A percentile compares a stretch with the other conserved stretches of the same genome.
Evolutionary conservation across 2,113 vertebrate genomes (phyloP).

Genomic region (Leucopsar rothschildi): DNA sequence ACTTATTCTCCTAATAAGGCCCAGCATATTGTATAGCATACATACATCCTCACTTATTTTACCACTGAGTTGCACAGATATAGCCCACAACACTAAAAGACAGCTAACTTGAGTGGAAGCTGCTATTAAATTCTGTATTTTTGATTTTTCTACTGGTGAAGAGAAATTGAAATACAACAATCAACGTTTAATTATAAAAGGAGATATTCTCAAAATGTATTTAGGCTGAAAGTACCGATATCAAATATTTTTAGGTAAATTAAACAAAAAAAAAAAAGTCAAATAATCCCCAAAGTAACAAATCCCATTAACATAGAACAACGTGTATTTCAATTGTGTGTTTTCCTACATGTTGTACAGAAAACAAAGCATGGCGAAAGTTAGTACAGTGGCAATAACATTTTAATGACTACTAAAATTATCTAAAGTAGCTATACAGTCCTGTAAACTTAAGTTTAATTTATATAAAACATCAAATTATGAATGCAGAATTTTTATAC

Average conservation of each 20-base stretch:
- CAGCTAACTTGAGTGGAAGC: neutral
- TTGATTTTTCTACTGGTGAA: neutral
- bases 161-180: neutral
- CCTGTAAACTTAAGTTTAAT: neutral
- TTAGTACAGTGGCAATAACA: neutral
- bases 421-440: neutral
- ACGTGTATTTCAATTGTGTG: neutral
- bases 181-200: neutral
- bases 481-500: neutral
- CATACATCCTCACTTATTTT: neutral
- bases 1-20: neutral
- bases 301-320: neutral
- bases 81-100: neutral
- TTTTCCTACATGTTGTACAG: neutral
- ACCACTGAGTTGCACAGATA: neutral
- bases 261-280: neutral
- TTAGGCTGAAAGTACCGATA: neutral
- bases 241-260: neutral
- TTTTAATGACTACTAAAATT: neutral
- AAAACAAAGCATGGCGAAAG: neutral
- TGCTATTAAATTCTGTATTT: neutral
- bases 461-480: neutral
- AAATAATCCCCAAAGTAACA: neutral
- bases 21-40: neutral
- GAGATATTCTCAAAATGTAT: neutral